Base-by-base conservation (phyloP, 2,888 invertebrate genomes). In the Chelonus formosanus region DNA sequence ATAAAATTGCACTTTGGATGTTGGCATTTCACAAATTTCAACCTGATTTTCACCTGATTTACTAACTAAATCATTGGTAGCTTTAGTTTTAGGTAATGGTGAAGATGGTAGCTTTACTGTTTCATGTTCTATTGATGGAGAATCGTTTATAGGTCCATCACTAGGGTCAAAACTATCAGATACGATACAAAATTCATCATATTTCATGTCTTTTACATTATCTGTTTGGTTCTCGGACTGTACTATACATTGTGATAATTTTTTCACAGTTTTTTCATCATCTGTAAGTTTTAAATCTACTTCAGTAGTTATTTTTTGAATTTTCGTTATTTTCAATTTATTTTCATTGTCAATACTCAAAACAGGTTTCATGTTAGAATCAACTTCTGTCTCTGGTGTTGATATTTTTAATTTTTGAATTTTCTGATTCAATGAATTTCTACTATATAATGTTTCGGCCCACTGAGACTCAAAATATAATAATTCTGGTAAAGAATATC, bases 1-100 rank as follows among this genome's bases (percentile, higher is more conserved):
- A 63, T 83, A 84, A 70, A 83, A 84, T 59, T 80, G 76, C 3
- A 82, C 82, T 66, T 81, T 83, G 3, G 78, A 67, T 65, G 78
- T 73, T 32, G 75, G 65, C n/a, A 47, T 67, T 2, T 71, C 71
- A 5, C 67, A 68, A 10, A 66, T 61, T 36, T 70, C 72, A 8
- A 67, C 67, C 20, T 63, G 63, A 8, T 58, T 43, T 6, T 67
- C 71, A 0, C 31, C 55, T n/a, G 59, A 53, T 59, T 63, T 60
- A n/a, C 65, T 61, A 0, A 67, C 67, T 5, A 73, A 67, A 40
- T 73, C 68, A 8, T 70, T 67, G 3, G 69, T 70, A 10, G 70
- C 73, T 66, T 70, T 69, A 1, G 66, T 67, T 60, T 71, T 72
- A 20, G 70, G 66, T 8, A 67, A 56, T 3, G 70, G 52, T 35